Evolutionary conservation across 2,113 vertebrate genomes (phyloP), one percentile per base, ranked within the genome.

Genomic region (Piprites chloris): DNA sequence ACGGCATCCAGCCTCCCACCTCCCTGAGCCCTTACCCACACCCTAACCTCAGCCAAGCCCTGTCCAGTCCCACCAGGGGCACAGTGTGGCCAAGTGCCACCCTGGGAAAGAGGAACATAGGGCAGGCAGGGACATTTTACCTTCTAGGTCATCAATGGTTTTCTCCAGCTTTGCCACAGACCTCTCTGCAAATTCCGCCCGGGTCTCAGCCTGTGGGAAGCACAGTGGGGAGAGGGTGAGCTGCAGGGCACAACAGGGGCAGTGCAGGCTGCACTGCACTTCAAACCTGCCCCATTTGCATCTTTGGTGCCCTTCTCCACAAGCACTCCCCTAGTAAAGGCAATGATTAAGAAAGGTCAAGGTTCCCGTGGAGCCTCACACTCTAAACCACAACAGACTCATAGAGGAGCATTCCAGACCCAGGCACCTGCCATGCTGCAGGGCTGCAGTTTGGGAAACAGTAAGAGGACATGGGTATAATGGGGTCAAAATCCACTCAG

Each of bases 151-250:
- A 90, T 99, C 99, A 2, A 99, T 99, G 93, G 99, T 99, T 95
- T 99, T 99, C 98, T 99, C 99, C 97, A 99, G 97, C 97, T 99
- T 99, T 1, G 99, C 99, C 97, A 99, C 99, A 85, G 99, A 99
- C 67, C 99, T 98, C 96, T 99, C 99, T 1, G 99, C 99, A 98
- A 99, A 99, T 91, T 99, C 99, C 1, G 99, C 99, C 87, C 99
- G 98, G 33, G 99, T 99, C 97, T 99, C 99, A 96, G 99, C 99
- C 99, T 99, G 90, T 8, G 35, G 79, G 78, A 76, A 97, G 55
- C 32, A 19, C 47, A 78, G 24, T 1, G 2, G 8, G 23, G 8
- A 59, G n/a, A 32, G 32, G 6, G 19, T 67, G 77, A 94, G 77
- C 19, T 32, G 62, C 2, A 4, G 12, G 35, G 41, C 47, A 53